A percentile compares a stretch with the other conserved stretches of the same genome.
These are phyloP conservation scores for Oryctes rhinoceros DNA, from an alignment of 1,140 invertebrate genomes.

Conservation along the genomic window DNA sequence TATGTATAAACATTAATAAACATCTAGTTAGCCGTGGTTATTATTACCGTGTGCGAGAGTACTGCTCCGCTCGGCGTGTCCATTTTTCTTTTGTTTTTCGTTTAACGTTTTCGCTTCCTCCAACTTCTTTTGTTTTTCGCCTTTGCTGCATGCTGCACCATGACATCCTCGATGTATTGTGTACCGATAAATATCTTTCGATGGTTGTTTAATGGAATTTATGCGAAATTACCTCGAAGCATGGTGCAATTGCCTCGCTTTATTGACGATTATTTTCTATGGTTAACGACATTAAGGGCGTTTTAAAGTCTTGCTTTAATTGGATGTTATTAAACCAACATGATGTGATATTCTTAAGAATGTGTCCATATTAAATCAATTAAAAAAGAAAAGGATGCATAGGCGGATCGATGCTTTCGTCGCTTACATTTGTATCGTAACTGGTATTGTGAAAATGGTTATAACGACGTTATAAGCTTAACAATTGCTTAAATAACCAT, in stretches of 20 bases:
- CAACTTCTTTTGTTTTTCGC: not conserved
- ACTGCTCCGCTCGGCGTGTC: not conserved
- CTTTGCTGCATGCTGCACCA: not conserved
- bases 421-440: too few relatives aligned
- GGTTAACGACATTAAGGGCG: slow-evolving; percentile 11
- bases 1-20: slow-evolving; percentile 41
- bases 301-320: slow-evolving; percentile 7
- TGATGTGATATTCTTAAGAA: not conserved
- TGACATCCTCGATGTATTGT: slow-evolving; percentile 17
- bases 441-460: too few relatives aligned
- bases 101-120: slow-evolving; percentile 3
- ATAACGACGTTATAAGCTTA: too few relatives aligned
- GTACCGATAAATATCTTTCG: slow-evolving; percentile 6
- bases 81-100: slow-evolving; percentile 28
- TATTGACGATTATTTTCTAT: slow-evolving; percentile 8
- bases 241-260: not conserved
- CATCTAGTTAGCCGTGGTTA: slow-evolving; percentile 38
- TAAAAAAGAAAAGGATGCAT: not conserved
- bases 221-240: slow-evolving; percentile 25
- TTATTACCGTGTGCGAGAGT: slow-evolving; percentile 10
- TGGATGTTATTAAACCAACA: not conserved
- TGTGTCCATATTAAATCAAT: not conserved
- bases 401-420: too few relatives aligned
- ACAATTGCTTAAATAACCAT: too few relatives aligned
- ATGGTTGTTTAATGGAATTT: slow-evolving; percentile 31